Percentiles rank a stretch among this genome's conserved stretches.
Evolutionary conservation across 2,888 invertebrate genomes (phyloP).

Genomic region (Dioctria rufipes): DNA sequence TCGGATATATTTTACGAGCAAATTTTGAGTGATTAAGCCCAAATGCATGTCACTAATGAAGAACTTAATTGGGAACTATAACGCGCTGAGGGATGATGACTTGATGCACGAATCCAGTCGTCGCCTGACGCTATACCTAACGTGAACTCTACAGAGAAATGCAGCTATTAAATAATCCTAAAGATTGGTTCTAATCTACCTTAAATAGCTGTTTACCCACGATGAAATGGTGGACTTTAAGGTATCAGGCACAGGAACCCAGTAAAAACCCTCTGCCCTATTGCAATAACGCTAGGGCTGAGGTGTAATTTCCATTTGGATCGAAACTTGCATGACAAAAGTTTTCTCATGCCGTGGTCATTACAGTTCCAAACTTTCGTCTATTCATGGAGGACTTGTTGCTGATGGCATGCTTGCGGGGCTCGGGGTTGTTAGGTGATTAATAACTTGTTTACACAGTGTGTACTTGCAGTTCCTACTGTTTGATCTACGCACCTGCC

Average conservation of each 20-base stretch:
- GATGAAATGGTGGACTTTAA: no score
- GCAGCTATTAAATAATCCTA: slow-evolving; percentile 11
- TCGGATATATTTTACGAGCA: neutral
- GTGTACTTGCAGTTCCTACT: slow-evolving; percentile 25
- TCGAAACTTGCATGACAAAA: slow-evolving; percentile 42
- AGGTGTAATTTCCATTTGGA: slow-evolving; percentile 11
- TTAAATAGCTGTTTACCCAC: neutral
- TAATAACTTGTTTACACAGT: slow-evolving; percentile 49
- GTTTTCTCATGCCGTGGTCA: slow-evolving; percentile 28
- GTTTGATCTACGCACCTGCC: slow-evolving; percentile 48
- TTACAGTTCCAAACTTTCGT: slow-evolving; percentile 34
- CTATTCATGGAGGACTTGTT: slow-evolving; percentile 49
- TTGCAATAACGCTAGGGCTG: neutral
- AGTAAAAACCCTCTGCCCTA: no score
- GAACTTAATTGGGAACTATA: slow-evolving; percentile 52
- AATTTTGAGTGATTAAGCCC: slow-evolving; percentile 4
- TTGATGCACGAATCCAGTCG: slow-evolving; percentile 51
- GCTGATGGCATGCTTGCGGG: slow-evolving; percentile 26
- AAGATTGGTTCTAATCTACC: neutral
- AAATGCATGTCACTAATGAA: slow-evolving; percentile 56
- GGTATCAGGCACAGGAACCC: no score
- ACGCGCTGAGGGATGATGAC: slow-evolving; percentile 43
- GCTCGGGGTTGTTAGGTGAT: slow-evolving; percentile 23
- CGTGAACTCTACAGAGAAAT: neutral
- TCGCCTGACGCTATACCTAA: neutral